Base-by-base conservation (phyloP, 2,797 vertebrate species). In the Ceyx erithaca region DNA sequence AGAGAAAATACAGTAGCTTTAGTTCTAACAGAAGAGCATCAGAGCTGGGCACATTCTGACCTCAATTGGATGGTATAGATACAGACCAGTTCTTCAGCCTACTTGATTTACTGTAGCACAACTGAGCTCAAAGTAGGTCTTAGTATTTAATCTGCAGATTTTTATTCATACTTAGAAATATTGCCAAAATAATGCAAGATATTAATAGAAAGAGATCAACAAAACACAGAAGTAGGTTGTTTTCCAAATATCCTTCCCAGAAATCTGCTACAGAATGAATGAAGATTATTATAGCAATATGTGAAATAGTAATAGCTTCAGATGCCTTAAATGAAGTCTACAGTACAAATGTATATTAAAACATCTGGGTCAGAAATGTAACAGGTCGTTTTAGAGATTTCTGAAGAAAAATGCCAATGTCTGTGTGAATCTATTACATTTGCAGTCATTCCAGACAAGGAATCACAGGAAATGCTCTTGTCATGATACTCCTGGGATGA, bases 81-180 rank as follows among this genome's bases (percentile, higher is more conserved):
- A 76, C 21, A 69, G 22, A 81, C 46, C 12, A 70, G 57, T 79
- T 79, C 48, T 78, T 81, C 58, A 57, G 58, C 17, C 68, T 83
- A 87, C 30, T 55, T 94, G 79, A 92, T 80, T 83, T 72, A 66
- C 40, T 83, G 35, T 51, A 72, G 62, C 14, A 68, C 23, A 78
- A 59, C 55, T 30, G 31, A 78, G 19, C 12, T 85, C 46, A 84
- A 85, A 91, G 59, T 63, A 78, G 58, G 51, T 87, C n/a, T 85
- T 87, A 76, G 46, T 55, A 72, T 85, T 89, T 89, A 94, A 89
- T 93, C 72, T 89, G 11, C 5, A 67, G 72, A 92, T 92, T 84
- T 91, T 89, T 84, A 54, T 84, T 93, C 22, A 35, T 81, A 76
- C 91, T 86, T 87, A 31, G n/a, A 92, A 91, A 86, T 81, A 76